phyloP scores from a whole-genome alignment of 1,140 invertebrate genomes.

The Tetragnatha versicolor region DNA sequence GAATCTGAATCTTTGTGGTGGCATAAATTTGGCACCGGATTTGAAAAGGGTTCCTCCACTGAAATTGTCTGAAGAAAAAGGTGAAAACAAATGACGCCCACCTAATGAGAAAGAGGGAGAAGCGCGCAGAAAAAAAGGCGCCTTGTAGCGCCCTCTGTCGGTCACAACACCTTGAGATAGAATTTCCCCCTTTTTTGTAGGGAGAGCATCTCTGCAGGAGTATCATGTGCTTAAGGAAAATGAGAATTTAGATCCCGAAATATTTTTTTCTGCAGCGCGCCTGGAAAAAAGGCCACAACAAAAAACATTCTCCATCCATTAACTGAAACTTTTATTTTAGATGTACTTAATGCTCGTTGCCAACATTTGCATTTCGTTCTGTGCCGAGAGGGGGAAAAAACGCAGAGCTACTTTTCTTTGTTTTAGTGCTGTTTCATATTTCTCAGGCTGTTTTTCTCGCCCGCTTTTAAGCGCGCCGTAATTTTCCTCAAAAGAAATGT shows the following conservation, averaged over 20 bases:
- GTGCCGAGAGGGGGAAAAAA: slow-evolving; percentile 13
- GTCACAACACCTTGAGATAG: no score
- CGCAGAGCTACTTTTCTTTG: slow-evolving; percentile 1
- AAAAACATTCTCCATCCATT: slow-evolving; percentile 49
- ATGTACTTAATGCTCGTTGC: slow-evolving; percentile 47
- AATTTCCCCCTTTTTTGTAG: slow-evolving; percentile 23
- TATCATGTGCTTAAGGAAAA: slow-evolving; percentile 46
- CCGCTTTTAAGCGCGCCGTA: no score
- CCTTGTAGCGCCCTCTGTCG: no score
- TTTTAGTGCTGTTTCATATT: slow-evolving; percentile 32
- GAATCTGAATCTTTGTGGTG: no score
- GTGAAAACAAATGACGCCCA: no score
- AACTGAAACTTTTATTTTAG: slow-evolving; percentile 51
- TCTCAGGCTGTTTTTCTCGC: no score
- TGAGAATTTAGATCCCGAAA: slow-evolving; percentile 40
- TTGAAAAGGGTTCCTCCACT: no score
- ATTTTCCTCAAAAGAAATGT: slow-evolving; percentile 1
- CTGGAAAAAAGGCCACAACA: background rate
- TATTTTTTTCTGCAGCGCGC: slow-evolving; percentile 4
- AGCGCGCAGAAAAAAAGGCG: no score
- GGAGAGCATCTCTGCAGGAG: slow-evolving; percentile 4
- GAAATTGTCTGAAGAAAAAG: no score
- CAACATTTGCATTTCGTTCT: slow-evolving; percentile 52
- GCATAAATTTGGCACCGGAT: no score
- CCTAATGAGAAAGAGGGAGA: no score